Evolutionary conservation across 1,140 invertebrate genomes (phyloP).

Genomic region (Rhizoglyphus robini): DNA sequence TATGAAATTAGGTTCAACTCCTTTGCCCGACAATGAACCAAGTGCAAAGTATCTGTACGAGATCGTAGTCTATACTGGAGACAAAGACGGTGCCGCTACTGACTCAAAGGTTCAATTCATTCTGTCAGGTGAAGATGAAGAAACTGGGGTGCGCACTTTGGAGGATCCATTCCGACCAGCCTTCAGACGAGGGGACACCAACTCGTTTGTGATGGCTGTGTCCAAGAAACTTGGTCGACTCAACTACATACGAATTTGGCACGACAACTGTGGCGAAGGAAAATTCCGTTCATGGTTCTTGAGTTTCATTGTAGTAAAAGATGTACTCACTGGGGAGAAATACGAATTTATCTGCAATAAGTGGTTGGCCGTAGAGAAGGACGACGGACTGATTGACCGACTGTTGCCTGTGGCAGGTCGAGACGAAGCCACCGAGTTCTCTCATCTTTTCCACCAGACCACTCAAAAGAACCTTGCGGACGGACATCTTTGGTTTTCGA

Average conservation of each 20-base stretch:
- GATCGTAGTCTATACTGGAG: conserved; percentile 36
- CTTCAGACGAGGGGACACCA: conserved; percentile 35
- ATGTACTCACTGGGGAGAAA: conserved; percentile 31
- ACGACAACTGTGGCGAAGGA: conserved; percentile 32
- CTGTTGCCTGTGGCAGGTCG: conserved; percentile 41
- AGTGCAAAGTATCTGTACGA: conserved; percentile 35
- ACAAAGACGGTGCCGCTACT: conserved; percentile 36
- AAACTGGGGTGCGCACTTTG: conserved; percentile 33
- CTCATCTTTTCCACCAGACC: conserved; percentile 38
- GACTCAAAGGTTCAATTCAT: conserved; percentile 38
- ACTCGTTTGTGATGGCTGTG: conserved; percentile 39
- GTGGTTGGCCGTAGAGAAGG: conserved; percentile 33
- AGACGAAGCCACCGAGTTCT: conserved; percentile 33
- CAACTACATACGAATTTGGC: conserved; percentile 31
- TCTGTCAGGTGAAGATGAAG: conserved; percentile 38
- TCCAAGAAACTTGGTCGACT: conserved; percentile 27
- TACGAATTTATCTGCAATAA: conserved; percentile 33
- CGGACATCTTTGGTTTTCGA: conserved; percentile 45
- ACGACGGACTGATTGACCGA: conserved; percentile 34
- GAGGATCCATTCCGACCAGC: conserved; percentile 36
- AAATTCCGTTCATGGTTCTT: conserved; percentile 31
- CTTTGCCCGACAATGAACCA: conserved; percentile 37
- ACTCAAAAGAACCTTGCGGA: conserved; percentile 39
- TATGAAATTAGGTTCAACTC: conserved; percentile 38
- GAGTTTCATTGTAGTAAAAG: conserved; percentile 30